These are phyloP conservation scores for Acanthurus tractus DNA, from an alignment of 2,797 vertebrate species.

Conservation along the genomic window DNA sequence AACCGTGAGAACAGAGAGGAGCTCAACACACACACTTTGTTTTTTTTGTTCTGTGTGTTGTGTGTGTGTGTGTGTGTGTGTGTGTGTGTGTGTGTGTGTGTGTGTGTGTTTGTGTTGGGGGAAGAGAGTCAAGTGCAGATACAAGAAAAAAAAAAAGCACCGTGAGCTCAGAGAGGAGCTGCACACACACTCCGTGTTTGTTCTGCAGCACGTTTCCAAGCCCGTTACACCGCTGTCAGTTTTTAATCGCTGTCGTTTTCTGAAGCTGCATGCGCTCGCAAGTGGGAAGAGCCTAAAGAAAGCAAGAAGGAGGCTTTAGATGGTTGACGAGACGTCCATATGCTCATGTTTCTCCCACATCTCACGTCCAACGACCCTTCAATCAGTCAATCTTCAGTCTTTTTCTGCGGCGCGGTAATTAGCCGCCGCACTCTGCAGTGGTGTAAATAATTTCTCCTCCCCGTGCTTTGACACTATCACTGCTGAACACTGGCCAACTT, in stretches of 20 bases:
- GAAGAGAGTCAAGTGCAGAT: no score
- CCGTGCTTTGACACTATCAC: conserved; percentile 33
- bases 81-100: no score
- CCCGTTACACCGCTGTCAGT: conserved; percentile 47
- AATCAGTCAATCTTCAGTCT: conserved; percentile 59
- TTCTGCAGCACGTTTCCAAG: conserved; percentile 51
- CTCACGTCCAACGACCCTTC: conserved; percentile 36
- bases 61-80: no score
- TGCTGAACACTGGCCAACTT: conserved; percentile 1
- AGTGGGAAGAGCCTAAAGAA: no score
- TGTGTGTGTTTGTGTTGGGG: no score
- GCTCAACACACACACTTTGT: conserved; percentile 26
- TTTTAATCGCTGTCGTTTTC: conserved; percentile 69
- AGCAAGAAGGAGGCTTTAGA: conserved; percentile 26
- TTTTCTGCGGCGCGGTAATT: conserved; percentile 59
- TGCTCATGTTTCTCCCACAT: conserved; percentile 38
- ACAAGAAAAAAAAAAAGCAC: no score
- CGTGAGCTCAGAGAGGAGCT: conserved; percentile 13
- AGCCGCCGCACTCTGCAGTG: conserved; percentile 20
- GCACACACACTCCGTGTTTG: conserved; percentile 22
- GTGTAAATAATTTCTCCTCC: conserved; percentile 48
- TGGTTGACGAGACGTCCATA: conserved; percentile 22
- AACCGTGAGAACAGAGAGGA: conserved; percentile 3
- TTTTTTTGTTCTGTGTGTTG: no score
- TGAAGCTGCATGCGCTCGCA: conserved; percentile 27